Evolutionary conservation across 2,888 invertebrate species (phyloP).

Genomic region (Argyresthia albistria): DNA sequence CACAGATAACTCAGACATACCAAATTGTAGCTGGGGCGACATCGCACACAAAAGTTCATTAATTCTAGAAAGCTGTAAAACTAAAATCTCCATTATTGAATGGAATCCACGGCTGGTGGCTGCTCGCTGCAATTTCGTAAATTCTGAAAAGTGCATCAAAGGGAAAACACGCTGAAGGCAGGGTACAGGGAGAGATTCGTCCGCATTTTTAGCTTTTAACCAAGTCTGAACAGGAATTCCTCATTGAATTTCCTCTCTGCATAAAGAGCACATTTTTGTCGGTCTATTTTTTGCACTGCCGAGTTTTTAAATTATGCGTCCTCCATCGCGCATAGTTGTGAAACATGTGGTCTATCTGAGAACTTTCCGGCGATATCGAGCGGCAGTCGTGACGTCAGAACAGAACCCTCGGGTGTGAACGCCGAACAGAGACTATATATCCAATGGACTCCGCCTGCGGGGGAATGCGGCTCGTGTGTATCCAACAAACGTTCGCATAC

Average conservation of each 20-base stretch:
- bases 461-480: too few relatives aligned
- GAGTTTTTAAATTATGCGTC: too few relatives aligned
- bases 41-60: too few relatives aligned
- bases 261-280: neutral
- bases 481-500: too few relatives aligned
- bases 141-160: constrained; percentile 3
- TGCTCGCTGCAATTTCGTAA: neutral
- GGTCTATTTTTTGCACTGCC: neutral
- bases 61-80: neutral
- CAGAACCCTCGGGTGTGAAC: too few relatives aligned
- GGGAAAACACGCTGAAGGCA: neutral
- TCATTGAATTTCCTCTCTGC: neutral
- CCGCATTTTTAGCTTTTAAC: constrained; percentile 1
- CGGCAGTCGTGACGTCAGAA: neutral
- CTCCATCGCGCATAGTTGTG: too few relatives aligned
- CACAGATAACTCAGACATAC: too few relatives aligned
- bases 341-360: neutral
- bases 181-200: neutral
- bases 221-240: constrained; percentile 1
- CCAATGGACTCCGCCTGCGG: too few relatives aligned
- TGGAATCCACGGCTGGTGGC: neutral
- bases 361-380: neutral
- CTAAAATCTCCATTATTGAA: neutral
- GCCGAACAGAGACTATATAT: too few relatives aligned
- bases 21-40: too few relatives aligned